Base-by-base conservation (phyloP, 2,888 invertebrate species). In the Uropetala carovei region DNA sequence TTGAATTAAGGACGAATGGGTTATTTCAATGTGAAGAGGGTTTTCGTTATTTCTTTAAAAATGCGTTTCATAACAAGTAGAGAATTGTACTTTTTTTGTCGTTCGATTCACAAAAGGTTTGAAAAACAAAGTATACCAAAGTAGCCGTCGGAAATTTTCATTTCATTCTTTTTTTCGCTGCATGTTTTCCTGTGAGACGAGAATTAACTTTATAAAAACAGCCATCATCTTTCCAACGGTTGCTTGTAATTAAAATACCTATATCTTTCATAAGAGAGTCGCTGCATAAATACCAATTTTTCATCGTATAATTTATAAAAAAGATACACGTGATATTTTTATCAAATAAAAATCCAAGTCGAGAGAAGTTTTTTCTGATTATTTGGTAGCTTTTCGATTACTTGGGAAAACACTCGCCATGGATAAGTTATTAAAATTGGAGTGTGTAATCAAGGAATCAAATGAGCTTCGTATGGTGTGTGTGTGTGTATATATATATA, bases 191-290 rank as follows among this genome's bases (percentile, higher is more conserved):
- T 81, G 81, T 81, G 81, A 81, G 18, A 22, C 13, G 81, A 81
- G 81, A 27, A 81, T 81, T 81, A 81, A 81, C 22, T 22, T 81
- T 81, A 27, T 27, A 81, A 81, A 81, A 81, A 81, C 81, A 81
- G 22, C 13, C 22, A 81, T 81, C 81, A 81, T 10, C 81, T 81
- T 22, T 81, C 81, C 81, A 30, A 18, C 22, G 18, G 81, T 81
- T 30, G 81, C 27, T 13, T 13, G 13, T 22, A 10, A 81, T 27
- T 81, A 27, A 81, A 81, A 81, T 22, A 81, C 13, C 22, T 22
- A n/a, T 22, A 7, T 10, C 30, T 81, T 22, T 81, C 81, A 22
- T 81, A 30, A 81, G 22, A 81, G 81, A 81, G 81, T 22, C 81
- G 22, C 81, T 27, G 22, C 22, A 81, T 81, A 81, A 81, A 22